A percentile compares a stretch with the other conserved stretches of the same genome.
Conservation (phyloP, 2,113 vertebrate genomes). For the Ifrita kowaldi region DNA sequence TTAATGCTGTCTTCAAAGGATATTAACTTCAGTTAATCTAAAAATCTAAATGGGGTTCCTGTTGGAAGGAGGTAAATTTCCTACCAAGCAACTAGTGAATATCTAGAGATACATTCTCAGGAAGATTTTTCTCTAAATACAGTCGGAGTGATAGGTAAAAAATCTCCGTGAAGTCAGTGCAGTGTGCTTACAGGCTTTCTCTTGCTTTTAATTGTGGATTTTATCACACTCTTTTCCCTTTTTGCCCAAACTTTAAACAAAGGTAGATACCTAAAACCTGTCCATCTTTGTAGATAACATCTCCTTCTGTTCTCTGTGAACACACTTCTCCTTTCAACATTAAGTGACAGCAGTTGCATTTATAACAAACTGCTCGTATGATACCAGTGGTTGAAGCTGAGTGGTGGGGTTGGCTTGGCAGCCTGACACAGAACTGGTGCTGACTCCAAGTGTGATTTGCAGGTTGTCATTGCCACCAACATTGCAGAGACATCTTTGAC, state of each 20-base stretch:
- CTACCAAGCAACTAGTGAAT: neutral
- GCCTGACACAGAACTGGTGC: neutral
- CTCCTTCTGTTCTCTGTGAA: neutral
- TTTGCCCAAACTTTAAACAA: neutral
- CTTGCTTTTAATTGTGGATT: neutral
- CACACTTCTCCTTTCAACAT: neutral
- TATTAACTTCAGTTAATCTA: neutral
- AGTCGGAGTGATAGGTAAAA: neutral
- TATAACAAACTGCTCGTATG: accelerated
- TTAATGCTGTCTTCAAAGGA: neutral
- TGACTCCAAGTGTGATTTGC: neutral
- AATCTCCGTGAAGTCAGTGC: neutral
- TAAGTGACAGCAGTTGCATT: neutral
- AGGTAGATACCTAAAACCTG: neutral
- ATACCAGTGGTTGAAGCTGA: accelerated
- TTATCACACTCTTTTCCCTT: neutral
- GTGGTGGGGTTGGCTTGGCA: neutral
- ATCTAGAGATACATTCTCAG: neutral
- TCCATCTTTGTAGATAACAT: neutral
- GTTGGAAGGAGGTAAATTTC: neutral
- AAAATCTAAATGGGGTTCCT: neutral
- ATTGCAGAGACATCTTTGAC: constrained; percentile 96
- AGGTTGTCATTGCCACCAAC: constrained; percentile 98
- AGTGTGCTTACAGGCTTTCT: neutral
- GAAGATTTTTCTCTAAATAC: neutral